Percentiles rank a stretch among this genome's conserved stretches.
These are phyloP conservation scores for Ypsolopha sequella DNA, from an alignment of 2,888 invertebrate genomes.

Conservation along the genomic window DNA sequence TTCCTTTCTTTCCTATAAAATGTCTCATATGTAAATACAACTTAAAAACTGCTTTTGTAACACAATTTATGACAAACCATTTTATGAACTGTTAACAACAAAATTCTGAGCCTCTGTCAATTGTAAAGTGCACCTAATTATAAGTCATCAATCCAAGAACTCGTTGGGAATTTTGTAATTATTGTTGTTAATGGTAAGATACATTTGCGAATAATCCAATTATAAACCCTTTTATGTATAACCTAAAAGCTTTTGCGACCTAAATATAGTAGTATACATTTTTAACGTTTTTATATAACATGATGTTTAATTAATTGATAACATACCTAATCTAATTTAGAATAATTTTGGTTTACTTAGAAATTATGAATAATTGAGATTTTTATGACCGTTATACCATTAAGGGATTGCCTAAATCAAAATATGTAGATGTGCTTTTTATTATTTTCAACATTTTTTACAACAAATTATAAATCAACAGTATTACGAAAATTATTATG, in stretches of 20 bases:
- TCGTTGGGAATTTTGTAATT: not conserved
- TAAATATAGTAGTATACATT: constrained; percentile 12
- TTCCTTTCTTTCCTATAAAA: constrained; percentile 38
- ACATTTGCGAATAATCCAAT: constrained; percentile 56
- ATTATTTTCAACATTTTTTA: not conserved
- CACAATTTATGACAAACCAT: not conserved
- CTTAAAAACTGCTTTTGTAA: not conserved
- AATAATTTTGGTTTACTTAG: constrained; percentile 31
- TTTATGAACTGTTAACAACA: not conserved
- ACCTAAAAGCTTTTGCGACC: not conserved
- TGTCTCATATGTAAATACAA: constrained; percentile 10
- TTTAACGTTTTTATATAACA: constrained; percentile 45
- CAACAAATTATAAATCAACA: not conserved
- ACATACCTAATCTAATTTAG: constrained; percentile 51
- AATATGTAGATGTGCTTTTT: not conserved
- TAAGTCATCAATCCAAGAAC: not conserved
- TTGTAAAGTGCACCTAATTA: not conserved
- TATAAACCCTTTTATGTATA: constrained; percentile 45
- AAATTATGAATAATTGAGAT: not conserved
- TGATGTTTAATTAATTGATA: constrained; percentile 50
- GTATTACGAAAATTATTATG: not conserved
- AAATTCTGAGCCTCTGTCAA: not conserved
- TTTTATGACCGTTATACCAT: not conserved
- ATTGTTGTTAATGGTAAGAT: constrained; percentile 22
- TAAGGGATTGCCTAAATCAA: not conserved